Base-by-base conservation (phyloP, 2,113 vertebrate genomes). In the Bostrychus sinensis region DNA sequence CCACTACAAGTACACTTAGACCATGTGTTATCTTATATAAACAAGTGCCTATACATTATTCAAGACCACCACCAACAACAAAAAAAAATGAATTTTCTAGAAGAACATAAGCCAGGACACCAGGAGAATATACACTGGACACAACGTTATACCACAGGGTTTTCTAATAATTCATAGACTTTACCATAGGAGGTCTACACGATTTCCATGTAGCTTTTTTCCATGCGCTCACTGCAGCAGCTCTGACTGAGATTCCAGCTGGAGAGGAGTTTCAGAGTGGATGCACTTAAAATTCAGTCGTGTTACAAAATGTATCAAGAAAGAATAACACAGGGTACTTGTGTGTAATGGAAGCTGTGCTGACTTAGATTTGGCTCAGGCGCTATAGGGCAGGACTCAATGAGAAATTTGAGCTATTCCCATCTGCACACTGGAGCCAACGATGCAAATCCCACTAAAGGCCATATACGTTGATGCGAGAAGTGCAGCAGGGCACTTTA, bases 41-140 rank as follows among this genome's bases (percentile, higher is more conserved):
- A n/a, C 14, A 38, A 69, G 51, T 3, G 3, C 28, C 23, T 38
- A 62, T 74, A 51, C 74, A 80, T 80, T 62, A 75, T 83, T 75
- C 77, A 75, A 14, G 59, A 42, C 28, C 22, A 14, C 61, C 17
- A 68, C 42, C 41, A 55, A 25, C 3, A 13, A 53, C 7, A 26
- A 16, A 38, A 62, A 26, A 25, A 62, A 69, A 43, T 1, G 1
- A 28, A 70, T 70, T 73, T 67, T 42, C 50, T 63, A 13, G 30
- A 79, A 56, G 20, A 16, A 58, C 39, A 60, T 56, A 55, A 46
- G 28, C 23, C n/a, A n/a, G n/a, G n/a, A n/a, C n/a, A n/a, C n/a
- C n/a, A n/a, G n/a, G n/a, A n/a, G n/a, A 37, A 26, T 10, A 69
- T 50, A 38, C 12, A 42, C 16, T 56, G 0, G 38, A 50, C 25